A percentile compares a stretch with the other conserved stretches of the same genome.
These are phyloP conservation scores for Ceriagrion tenellum DNA, from an alignment of 2,888 invertebrate species.

Conservation along the genomic window DNA sequence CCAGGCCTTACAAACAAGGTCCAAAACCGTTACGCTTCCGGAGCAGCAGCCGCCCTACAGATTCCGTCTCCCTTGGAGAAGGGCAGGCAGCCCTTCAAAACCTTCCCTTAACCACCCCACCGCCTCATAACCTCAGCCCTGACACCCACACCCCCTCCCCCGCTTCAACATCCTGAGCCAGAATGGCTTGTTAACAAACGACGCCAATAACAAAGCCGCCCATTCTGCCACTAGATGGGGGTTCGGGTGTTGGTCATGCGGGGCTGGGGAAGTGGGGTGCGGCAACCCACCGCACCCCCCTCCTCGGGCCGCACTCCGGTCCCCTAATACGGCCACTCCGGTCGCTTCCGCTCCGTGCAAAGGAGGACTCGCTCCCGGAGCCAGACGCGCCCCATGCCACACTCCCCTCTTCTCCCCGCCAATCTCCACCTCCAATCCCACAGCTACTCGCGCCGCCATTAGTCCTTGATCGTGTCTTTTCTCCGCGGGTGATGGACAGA, in stretches of 20 bases:
- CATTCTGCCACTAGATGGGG: conserved; percentile 34
- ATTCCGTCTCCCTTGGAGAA: background rate
- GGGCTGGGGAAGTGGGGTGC: background rate
- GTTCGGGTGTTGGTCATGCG: background rate
- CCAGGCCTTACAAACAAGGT: background rate
- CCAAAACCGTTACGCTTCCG: background rate
- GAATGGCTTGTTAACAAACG: conserved; percentile 67
- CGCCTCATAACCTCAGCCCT: too few relatives aligned
- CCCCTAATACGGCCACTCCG: conserved; percentile 6
- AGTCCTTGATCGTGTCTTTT: conserved; percentile 47
- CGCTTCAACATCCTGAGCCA: background rate
- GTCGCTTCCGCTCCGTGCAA: background rate
- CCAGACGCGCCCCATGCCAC: background rate
- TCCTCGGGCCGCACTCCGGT: background rate
- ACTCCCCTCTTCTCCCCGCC: too few relatives aligned
- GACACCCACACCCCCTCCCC: background rate
- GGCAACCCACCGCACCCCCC: background rate
- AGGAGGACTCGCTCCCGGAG: background rate
- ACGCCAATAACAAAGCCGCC: conserved; percentile 60
- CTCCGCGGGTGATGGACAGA: background rate
- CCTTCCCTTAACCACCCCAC: background rate
- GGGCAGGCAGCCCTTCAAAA: background rate
- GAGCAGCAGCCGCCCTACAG: background rate
- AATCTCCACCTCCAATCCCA: background rate
- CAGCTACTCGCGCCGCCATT: background rate